A percentile compares a stretch with the other conserved stretches of the same genome.
These are phyloP conservation scores for Trichechus manatus DNA, from an alignment of 2,113 vertebrate species.

Conservation along the genomic window DNA sequence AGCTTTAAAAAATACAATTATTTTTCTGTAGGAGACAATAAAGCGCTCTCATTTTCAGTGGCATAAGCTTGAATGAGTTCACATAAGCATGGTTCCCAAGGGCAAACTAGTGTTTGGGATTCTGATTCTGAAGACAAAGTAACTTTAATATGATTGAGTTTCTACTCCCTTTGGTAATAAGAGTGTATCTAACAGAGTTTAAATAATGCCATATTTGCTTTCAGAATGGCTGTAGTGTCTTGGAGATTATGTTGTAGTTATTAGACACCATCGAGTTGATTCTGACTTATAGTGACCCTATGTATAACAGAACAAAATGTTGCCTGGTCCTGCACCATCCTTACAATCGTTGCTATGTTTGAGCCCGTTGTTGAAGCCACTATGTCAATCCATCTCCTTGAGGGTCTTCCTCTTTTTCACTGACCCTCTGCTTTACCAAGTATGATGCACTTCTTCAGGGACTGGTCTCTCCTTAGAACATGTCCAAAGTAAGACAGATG, in stretches of 20 bases:
- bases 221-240: background rate
- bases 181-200: background rate
- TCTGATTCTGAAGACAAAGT: constrained; percentile 36
- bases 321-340: background rate
- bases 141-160: background rate
- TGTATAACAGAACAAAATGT: background rate
- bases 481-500: background rate
- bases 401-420: background rate
- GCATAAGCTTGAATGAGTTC: background rate
- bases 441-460: background rate
- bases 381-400: background rate
- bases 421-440: background rate
- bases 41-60: background rate
- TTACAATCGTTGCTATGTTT: background rate
- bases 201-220: background rate
- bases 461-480: background rate
- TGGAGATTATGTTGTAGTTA: background rate
- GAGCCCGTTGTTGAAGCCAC: background rate
- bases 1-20: background rate
- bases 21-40: constrained; percentile 11
- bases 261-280: background rate
- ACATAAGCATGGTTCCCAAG: background rate
- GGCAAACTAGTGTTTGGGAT: background rate
- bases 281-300: no score
- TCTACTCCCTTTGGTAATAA: constrained; percentile 20